Conservation (phyloP, 1,140 invertebrate species). For the Magallana gigas region DNA sequence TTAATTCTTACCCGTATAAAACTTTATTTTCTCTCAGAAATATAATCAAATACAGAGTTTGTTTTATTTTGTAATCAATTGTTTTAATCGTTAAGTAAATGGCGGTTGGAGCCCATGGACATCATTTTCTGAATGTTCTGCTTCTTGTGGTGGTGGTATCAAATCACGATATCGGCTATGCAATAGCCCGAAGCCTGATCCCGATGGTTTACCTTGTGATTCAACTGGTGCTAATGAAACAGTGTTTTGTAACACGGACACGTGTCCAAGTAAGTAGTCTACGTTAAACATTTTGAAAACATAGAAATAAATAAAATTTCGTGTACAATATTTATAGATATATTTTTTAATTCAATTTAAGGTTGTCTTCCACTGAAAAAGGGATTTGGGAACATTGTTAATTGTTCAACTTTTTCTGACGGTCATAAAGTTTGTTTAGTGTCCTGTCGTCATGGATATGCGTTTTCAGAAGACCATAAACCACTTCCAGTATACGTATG, state of each 20-base stretch:
- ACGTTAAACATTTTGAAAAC: neutral
- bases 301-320: neutral
- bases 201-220: constrained; percentile 25
- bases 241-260: neutral
- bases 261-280: constrained; percentile 42
- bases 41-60: neutral
- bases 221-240: neutral
- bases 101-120: constrained; percentile 40
- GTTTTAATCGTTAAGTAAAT: constrained; percentile 19
- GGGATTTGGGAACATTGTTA: neutral
- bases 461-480: neutral
- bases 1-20: neutral
- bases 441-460: neutral
- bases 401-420: neutral
- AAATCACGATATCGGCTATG: neutral
- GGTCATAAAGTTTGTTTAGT: neutral
- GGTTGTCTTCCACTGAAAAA: neutral
- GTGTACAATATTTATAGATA: neutral
- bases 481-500: neutral
- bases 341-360: neutral
- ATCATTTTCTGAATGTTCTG: constrained; percentile 41
- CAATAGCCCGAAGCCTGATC: constrained; percentile 38
- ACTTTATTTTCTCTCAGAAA: too few relatives aligned
- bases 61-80: neutral
- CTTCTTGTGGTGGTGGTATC: constrained; percentile 40